Evolutionary conservation across 1,140 invertebrate species (phyloP).

Genomic region (Bombyx mandarina): DNA sequence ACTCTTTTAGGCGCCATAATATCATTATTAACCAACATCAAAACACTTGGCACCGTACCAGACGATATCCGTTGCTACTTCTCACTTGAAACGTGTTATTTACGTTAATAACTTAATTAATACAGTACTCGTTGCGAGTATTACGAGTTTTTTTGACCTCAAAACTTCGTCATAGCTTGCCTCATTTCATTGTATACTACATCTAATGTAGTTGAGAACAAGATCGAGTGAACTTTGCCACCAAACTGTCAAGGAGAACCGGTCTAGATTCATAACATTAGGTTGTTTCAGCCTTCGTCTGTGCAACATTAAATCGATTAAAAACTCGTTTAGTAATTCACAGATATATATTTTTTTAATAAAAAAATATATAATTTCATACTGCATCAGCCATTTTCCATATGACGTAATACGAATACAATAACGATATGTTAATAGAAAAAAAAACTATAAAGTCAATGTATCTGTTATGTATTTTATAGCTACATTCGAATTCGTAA

Average conservation of each 20-base stretch:
- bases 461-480: too few species aligned
- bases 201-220: constrained; percentile 4
- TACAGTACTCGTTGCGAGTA: neutral
- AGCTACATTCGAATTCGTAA: too few species aligned
- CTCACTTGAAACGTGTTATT: neutral
- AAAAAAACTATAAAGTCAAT: too few species aligned
- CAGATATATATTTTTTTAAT: too few species aligned
- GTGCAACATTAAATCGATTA: constrained; percentile 4
- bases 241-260: constrained; percentile 20
- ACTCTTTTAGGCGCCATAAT: too few species aligned
- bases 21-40: too few species aligned
- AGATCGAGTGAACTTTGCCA: constrained; percentile 21
- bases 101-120: constrained; percentile 6
- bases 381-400: neutral
- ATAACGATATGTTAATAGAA: too few species aligned
- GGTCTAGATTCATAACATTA: constrained; percentile 14
- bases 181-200: constrained; percentile 5
- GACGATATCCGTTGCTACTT: too few species aligned
- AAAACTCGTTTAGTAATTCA: too few species aligned
- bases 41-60: too few species aligned
- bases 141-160: constrained; percentile 7
- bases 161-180: constrained; percentile 8
- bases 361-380: neutral
- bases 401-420: too few species aligned
- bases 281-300: constrained; percentile 8